Percentiles rank a stretch among this genome's conserved stretches.
Evolutionary conservation across 2,888 invertebrate species (phyloP).

Genomic region (Melanargia galathea): DNA sequence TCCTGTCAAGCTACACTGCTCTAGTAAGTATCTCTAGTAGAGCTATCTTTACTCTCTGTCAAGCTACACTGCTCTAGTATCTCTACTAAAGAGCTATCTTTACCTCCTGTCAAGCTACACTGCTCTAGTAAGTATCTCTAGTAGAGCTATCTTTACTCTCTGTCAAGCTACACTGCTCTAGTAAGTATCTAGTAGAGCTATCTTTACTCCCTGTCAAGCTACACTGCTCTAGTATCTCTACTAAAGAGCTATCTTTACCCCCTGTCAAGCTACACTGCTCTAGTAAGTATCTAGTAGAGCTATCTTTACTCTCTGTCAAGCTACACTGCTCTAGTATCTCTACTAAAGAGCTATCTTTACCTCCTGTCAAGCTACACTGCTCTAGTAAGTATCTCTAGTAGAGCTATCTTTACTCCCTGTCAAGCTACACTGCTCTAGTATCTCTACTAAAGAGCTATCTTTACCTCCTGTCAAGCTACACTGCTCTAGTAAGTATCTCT

Average conservation of each 20-base stretch:
- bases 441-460: constrained; percentile 97
- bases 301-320: constrained; percentile 99
- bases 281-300: too few species aligned
- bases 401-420: constrained; percentile 99
- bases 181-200: too few species aligned
- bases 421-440: constrained; percentile 99
- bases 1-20: constrained; percentile 99
- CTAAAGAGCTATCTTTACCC: constrained; percentile 97
- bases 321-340: constrained; percentile 99
- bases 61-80: constrained; percentile 99
- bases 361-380: constrained; percentile 99
- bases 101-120: constrained; percentile 99
- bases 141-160: constrained; percentile 98
- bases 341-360: constrained; percentile 97
- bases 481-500: too few species aligned
- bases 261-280: constrained; percentile 99
- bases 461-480: constrained; percentile 99
- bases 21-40: too few species aligned
- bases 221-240: constrained; percentile 99
- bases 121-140: too few species aligned
- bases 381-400: too few species aligned
- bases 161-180: constrained; percentile 99
- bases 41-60: constrained; percentile 98
- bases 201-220: constrained; percentile 99
- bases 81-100: constrained; percentile 96